Conservation (phyloP, 37 sponge, comb jelly and placozoan genomes). For the Crambe crambe region DNA sequence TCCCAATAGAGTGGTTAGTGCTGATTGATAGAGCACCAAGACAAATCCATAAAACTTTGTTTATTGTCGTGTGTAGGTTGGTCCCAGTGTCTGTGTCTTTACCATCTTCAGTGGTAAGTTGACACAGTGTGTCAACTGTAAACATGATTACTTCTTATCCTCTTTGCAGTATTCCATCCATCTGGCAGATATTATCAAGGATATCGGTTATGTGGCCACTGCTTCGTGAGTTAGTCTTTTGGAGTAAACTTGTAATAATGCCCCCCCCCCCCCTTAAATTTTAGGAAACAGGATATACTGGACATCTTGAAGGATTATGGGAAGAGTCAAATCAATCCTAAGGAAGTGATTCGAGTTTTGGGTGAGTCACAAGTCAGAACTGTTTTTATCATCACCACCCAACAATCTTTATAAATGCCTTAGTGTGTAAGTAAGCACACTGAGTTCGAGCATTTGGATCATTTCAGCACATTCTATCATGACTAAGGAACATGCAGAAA, state of each 20-base stretch:
- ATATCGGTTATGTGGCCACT: slow-evolving; percentile 82
- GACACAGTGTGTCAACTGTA: neutral
- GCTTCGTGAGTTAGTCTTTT: slow-evolving; percentile 54
- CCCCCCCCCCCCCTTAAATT: neutral
- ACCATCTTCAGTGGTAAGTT: slow-evolving; percentile 67
- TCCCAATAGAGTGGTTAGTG: neutral
- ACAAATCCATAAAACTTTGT: neutral
- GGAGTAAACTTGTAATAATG: neutral
- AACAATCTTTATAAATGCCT: no score
- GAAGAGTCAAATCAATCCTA: slow-evolving; percentile 58
- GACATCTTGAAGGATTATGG: slow-evolving; percentile 83
- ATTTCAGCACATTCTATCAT: neutral
- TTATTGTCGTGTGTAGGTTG: neutral
- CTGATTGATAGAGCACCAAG: no score
- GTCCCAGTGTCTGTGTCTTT: slow-evolving; percentile 56
- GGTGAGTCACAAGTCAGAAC: slow-evolving; percentile 27
- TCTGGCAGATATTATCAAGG: slow-evolving; percentile 75
- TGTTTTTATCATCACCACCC: neutral
- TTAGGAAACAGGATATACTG: slow-evolving; percentile 76
- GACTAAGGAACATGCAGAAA: no score
- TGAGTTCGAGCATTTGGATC: neutral
- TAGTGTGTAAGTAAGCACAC: no score
- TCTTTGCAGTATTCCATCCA: slow-evolving; percentile 36
- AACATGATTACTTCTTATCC: slow-evolving; percentile 4
- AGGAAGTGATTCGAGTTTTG: slow-evolving; percentile 79